Percentiles rank a stretch among this genome's conserved stretches.
These are phyloP conservation scores for Monopterus albus DNA, from an alignment of 2,113 vertebrate genomes.

Conservation along the genomic window DNA sequence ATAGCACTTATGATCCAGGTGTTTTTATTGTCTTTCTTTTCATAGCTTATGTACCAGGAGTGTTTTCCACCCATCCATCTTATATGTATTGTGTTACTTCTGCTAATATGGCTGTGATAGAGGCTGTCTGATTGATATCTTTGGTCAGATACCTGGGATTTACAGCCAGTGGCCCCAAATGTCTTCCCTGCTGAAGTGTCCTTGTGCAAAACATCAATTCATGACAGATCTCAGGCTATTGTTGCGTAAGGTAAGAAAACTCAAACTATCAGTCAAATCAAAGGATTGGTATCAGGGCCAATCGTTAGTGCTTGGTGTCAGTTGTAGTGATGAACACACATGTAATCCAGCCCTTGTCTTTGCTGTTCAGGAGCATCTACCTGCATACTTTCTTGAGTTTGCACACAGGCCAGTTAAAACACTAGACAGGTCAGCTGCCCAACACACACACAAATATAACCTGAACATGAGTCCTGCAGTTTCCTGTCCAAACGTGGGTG, in stretches of 20 bases:
- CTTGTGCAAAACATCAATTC: too few species aligned
- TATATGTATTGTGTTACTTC: conserved; percentile 2
- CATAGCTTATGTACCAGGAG: background rate
- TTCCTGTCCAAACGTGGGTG: conserved; percentile 54
- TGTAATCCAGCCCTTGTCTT: background rate
- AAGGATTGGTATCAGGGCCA: background rate
- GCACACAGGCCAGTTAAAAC: conserved; percentile 33
- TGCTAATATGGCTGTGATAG: too few species aligned
- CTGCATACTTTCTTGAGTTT: conserved; percentile 16
- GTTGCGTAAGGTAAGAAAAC: too few species aligned
- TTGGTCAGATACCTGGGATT: too few species aligned
- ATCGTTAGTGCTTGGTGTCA: too few species aligned
- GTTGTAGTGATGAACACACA: too few species aligned
- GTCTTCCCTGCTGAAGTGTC: too few species aligned
- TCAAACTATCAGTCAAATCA: too few species aligned
- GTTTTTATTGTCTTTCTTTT: background rate
- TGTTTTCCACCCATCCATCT: too few species aligned
- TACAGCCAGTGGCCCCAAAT: too few species aligned
- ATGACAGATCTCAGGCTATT: too few species aligned
- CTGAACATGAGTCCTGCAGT: conserved; percentile 20
- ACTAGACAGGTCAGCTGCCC: conserved; percentile 38
- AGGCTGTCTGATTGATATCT: too few species aligned
- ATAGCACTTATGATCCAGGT: conserved; percentile 2
- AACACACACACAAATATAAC: conserved; percentile 27
- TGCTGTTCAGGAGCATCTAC: background rate